A percentile compares a stretch with the other conserved stretches of the same genome.
Evolutionary conservation across 2,113 vertebrate species (phyloP).

Genomic region (Erythrolamprus reginae): DNA sequence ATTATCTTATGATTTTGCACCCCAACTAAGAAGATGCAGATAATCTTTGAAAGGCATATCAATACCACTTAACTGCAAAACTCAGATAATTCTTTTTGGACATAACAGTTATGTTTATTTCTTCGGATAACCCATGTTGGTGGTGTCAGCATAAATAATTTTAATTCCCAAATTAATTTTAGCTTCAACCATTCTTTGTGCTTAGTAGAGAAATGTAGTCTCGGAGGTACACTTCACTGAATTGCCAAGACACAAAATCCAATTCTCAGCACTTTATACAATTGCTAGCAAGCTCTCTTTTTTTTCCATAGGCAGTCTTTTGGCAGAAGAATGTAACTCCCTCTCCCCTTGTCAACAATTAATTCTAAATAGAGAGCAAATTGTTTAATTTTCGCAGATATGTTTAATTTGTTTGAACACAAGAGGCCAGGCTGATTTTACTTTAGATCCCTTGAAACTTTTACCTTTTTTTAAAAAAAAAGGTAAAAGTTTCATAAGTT

Average conservation of each 20-base stretch:
- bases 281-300: not conserved
- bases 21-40: not conserved
- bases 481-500: too few relatives aligned
- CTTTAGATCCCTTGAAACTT: not conserved
- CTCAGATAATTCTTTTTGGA: not conserved
- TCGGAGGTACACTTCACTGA: not conserved
- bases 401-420: not conserved
- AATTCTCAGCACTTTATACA: conserved; percentile 8
- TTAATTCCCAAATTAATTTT: conserved; percentile 1
- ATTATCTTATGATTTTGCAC: not conserved
- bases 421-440: not conserved
- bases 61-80: not conserved
- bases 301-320: not conserved
- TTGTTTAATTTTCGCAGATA: not conserved
- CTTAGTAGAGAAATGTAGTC: conserved; percentile 8
- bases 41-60: not conserved
- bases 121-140: not conserved
- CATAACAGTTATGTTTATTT: not conserved
- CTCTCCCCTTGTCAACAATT: not conserved
- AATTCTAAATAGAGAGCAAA: not conserved
- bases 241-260: not conserved
- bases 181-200: conserved; percentile 1
- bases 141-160: not conserved
- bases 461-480: not conserved
- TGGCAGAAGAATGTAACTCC: not conserved